These are phyloP conservation scores for Eilema caniola DNA, from an alignment of 2,888 invertebrate species.

Conservation along the genomic window DNA sequence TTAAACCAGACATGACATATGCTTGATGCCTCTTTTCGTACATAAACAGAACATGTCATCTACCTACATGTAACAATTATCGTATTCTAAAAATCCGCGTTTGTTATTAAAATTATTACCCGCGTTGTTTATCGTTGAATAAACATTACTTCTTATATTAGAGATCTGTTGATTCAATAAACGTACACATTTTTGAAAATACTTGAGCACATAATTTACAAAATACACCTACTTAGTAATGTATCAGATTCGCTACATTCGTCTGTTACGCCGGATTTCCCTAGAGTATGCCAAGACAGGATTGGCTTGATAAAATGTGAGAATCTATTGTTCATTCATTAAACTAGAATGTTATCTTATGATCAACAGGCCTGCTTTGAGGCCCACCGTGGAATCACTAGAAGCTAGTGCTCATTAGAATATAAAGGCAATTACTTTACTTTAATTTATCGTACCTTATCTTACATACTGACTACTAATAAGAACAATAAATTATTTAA, in stretches of 20 bases:
- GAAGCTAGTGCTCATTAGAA: slow-evolving; percentile 44
- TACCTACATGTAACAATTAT: too few relatives aligned
- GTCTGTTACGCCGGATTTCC: slow-evolving; percentile 36
- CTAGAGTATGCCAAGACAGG: slow-evolving; percentile 44
- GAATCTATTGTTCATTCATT: slow-evolving; percentile 55
- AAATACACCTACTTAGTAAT: not conserved
- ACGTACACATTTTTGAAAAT: not conserved
- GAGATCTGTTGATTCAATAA: not conserved
- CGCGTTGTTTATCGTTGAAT: not conserved
- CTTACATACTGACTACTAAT: slow-evolving; percentile 22
- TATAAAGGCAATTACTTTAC: slow-evolving; percentile 40
- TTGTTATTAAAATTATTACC: not conserved
- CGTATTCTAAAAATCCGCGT: not conserved
- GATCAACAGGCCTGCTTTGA: slow-evolving; percentile 43
- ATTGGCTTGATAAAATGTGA: slow-evolving; percentile 45
- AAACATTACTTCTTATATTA: not conserved
- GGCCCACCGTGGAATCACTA: slow-evolving; percentile 42
- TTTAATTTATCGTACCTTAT: slow-evolving; percentile 36
- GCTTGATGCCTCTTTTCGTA: slow-evolving; percentile 9
- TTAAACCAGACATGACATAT: slow-evolving; percentile 31
- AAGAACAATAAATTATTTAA: slow-evolving; percentile 18
- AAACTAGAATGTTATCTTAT: slow-evolving; percentile 51
- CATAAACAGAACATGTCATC: too few relatives aligned
- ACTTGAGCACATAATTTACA: not conserved
- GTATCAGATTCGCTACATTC: slow-evolving; percentile 10